Evolutionary conservation across 2,888 invertebrate species (phyloP), one percentile per base, ranked within the genome.

Genomic region (Meloe dianella): DNA sequence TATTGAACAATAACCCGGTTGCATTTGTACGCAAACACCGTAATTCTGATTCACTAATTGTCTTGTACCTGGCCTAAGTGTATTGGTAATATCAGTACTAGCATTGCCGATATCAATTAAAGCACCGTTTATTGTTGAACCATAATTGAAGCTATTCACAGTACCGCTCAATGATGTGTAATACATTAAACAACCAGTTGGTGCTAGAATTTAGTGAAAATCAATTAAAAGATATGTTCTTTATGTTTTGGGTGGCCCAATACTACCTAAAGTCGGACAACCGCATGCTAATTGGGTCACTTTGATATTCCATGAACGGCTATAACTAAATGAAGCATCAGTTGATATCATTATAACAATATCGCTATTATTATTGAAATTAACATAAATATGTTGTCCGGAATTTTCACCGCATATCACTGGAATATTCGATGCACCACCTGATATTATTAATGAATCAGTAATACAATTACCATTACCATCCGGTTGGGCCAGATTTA

Each of bases 341-440:
- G 92, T 91, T 12, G 89, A 87, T 17, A 94, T 84, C 0, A 89
- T 86, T 57, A 94, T 87, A 4, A 87, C 89, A 47, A 94, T 91
- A 0, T 92, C 88, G 22, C 85, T 85, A 24, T 88, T 87, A 0
- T 88, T 89, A 75, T 90, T 89, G 77, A 94, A 93, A 79, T 92
- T 90, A 1, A 93, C 87, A 76, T 91, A 93, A 29, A 93, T 86
- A 75, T 92, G 92, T 80, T 94, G 92, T 0, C 93, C 93, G 0
- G 90, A 89, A 81, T 93, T 92, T 79, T 92, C 92, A 0, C 95
- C 95, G 79, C 95, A 95, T 67, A 95, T 87, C 0, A 92, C 91
- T 0, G 92, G 92, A 5, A 92, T 88, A 7, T 85, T 81, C 0
- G 91, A 89, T 64, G 90, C 89, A 0, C 91, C 90, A 0, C 92